phyloP scores from a whole-genome alignment of 1,140 invertebrate species.

The Zaprionus ghesquierei region DNA sequence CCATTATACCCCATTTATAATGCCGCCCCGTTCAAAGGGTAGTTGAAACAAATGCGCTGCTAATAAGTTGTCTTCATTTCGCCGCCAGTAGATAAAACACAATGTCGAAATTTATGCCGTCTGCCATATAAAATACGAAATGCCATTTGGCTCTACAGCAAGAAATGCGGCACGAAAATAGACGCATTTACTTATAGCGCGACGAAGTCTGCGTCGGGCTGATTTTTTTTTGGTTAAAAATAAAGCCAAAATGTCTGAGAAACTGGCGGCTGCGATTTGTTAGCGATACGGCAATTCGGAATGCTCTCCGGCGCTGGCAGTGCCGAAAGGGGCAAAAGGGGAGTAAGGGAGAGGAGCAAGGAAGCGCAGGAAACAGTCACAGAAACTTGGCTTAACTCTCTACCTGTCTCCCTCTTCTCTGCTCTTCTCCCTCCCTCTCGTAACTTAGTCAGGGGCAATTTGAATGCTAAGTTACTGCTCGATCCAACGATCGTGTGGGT shows the following conservation, averaged over 20 bases:
- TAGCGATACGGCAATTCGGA: slow-evolving; percentile 21
- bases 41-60: slow-evolving; percentile 61
- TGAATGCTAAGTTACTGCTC: slow-evolving; percentile 44
- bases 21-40: neutral
- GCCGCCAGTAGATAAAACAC: slow-evolving; percentile 6
- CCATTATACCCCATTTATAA: slow-evolving; percentile 42
- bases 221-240: slow-evolving; percentile 37
- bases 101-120: slow-evolving; percentile 58
- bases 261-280: slow-evolving; percentile 61
- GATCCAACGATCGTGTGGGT: slow-evolving; percentile 40
- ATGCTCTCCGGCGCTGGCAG: slow-evolving; percentile 10
- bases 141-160: slow-evolving; percentile 58
- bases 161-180: slow-evolving; percentile 40
- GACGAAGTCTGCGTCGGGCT: neutral
- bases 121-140: slow-evolving; percentile 68
- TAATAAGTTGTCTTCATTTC: slow-evolving; percentile 64
- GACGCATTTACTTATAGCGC: slow-evolving; percentile 35
- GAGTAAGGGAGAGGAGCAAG: neutral
- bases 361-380: neutral
- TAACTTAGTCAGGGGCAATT: slow-evolving; percentile 32
- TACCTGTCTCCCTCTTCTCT: neutral
- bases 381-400: neutral
- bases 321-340: neutral
- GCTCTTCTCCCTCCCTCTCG: neutral
- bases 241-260: slow-evolving; percentile 64